Conservation (phyloP, 2,113 vertebrate genomes). For the Catharus minimus region DNA sequence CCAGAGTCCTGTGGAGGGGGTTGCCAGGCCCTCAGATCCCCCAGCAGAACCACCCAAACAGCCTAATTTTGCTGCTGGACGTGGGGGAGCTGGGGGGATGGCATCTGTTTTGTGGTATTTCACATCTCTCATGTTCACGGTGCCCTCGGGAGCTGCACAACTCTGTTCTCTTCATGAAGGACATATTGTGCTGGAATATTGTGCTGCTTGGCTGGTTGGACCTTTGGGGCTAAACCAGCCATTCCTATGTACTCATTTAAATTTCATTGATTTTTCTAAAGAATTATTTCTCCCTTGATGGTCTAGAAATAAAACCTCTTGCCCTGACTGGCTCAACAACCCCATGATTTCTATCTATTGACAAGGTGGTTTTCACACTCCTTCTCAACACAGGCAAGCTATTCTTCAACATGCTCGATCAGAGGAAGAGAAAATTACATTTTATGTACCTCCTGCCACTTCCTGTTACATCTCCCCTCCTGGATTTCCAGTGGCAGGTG, state of each 20-base stretch:
- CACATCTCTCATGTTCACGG: not conserved
- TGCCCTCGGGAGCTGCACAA: not conserved
- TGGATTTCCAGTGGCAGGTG: conserved; percentile 2
- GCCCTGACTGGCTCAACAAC: not conserved
- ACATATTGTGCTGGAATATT: not conserved
- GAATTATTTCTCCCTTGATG: conserved; percentile 5
- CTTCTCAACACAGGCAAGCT: not conserved
- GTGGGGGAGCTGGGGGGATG: not conserved
- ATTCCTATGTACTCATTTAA: conserved; percentile 27
- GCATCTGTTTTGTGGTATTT: not conserved
- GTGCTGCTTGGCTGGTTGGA: not conserved
- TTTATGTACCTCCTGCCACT: not conserved
- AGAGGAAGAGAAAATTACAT: conserved; percentile 43
- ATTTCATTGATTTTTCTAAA: conserved; percentile 40
- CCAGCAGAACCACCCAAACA: not conserved
- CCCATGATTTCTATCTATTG: conserved; percentile 4
- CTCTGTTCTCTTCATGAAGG: not conserved
- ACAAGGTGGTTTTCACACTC: conserved; percentile 13
- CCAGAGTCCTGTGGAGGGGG: fast-evolving
- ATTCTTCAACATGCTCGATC: not conserved
- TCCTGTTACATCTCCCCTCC: not conserved
- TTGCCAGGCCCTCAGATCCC: not conserved
- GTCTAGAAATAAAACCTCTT: conserved; percentile 29
- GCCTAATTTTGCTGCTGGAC: not conserved
- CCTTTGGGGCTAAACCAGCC: not conserved